Evolutionary conservation across 2,797 vertebrate genomes (phyloP), one percentile per base, ranked within the genome.

Genomic region (Hyperoplus lanceolatus): DNA sequence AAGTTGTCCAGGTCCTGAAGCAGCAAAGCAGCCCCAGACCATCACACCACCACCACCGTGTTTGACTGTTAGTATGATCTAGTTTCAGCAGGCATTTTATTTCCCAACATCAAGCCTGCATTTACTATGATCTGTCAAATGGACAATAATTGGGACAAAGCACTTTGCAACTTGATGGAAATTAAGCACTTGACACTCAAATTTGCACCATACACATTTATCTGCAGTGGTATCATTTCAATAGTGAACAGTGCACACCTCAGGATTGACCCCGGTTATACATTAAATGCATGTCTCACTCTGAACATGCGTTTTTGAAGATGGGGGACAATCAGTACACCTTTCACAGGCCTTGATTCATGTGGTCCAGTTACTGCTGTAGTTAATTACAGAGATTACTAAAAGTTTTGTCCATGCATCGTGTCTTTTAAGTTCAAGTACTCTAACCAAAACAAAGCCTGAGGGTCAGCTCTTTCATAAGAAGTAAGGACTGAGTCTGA

Each of bases 181-280:
- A 91, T 86, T 54, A 84, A 91, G 87, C 83, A 81, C 83, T 83
- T 87, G 58, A 86, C 73, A 63, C 53, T 50, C 51, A 79, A 79
- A 53, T 58, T 45, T 59, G 77, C 42, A 43, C n/a, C 53, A 55
- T 51, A 51, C 16, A n/a, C 58, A 71, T 76, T 55, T 10, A 70
- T 80, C 79, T 75, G 50, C 70, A 73, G 63, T 14, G 46, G 41
- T n/a, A 65, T 13, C 12, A 42, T 77, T 89, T 84, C 39, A 79
- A 18, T 36, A 62, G 82, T 69, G 65, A 86, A 76, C 63, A 61
- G 42, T 14, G 50, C n/a, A 60, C 56, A 48, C 68, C 68, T 73
- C 58, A 63, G 41, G 71, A 51, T 3, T 73, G 73, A 76, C 76
- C 60, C 18, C 1, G 10, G 60, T 56, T 75, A 83, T 46, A 80